These are phyloP conservation scores for Ashinkailepas kermadecensis DNA, from an alignment of 2,888 invertebrate genomes.

Conservation along the genomic window DNA sequence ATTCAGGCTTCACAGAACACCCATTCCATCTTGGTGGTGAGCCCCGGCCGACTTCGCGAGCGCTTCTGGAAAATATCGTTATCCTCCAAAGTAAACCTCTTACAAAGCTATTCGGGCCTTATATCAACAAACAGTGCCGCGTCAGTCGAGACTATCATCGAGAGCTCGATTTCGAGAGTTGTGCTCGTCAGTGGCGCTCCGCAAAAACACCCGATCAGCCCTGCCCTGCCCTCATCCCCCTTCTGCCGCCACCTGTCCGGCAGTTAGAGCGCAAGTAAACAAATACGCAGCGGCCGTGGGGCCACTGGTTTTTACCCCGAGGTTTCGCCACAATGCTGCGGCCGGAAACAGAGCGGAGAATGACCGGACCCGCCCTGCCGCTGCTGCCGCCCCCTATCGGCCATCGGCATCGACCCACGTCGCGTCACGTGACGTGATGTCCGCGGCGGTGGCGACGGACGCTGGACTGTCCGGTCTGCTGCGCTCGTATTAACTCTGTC, in stretches of 20 bases:
- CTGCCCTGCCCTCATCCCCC: no score
- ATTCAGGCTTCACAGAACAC: no score
- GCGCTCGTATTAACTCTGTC: no score
- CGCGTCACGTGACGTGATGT: not conserved
- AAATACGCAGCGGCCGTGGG: not conserved
- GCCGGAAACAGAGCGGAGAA: not conserved
- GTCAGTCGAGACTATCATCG: not conserved
- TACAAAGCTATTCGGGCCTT: not conserved
- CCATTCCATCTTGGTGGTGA: no score
- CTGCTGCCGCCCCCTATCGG: conserved; percentile 1
- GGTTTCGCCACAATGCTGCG: not conserved
- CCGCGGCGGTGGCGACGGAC: no score
- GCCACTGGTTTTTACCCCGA: conserved; percentile 6
- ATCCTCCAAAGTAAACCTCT: conserved; percentile 13
- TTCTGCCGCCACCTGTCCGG: not conserved
- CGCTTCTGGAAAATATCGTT: not conserved
- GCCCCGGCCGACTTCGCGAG: no score
- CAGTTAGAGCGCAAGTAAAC: not conserved
- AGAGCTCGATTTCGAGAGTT: not conserved
- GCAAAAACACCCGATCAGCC: no score
- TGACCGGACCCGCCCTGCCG: not conserved
- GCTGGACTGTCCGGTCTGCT: no score
- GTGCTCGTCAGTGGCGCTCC: not conserved
- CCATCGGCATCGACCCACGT: not conserved
- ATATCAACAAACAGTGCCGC: conserved; percentile 13